A percentile compares a stretch with the other conserved stretches of the same genome.
phyloP scores from a whole-genome alignment of 2,113 vertebrate species.

The Phalacrocorax carbo region DNA sequence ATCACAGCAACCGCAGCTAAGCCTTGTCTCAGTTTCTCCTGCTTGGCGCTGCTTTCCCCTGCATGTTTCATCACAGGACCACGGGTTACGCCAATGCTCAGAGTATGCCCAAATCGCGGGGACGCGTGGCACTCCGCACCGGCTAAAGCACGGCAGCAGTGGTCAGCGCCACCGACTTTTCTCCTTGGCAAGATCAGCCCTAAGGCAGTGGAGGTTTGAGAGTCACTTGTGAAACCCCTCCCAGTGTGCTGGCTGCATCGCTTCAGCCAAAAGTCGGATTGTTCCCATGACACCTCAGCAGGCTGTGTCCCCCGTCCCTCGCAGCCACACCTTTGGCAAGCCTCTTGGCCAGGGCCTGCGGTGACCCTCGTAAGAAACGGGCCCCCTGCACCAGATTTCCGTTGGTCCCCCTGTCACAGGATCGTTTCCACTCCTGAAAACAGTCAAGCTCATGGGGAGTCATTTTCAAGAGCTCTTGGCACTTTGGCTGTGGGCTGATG shows the following conservation, averaged over 20 bases:
- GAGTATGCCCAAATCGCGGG: neutral
- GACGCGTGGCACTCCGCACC: neutral
- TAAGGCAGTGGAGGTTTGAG: neutral
- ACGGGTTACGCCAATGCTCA: neutral
- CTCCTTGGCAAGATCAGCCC: neutral
- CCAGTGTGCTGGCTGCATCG: neutral
- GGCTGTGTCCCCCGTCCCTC: too few species aligned
- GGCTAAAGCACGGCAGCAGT: neutral
- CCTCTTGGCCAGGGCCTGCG: neutral
- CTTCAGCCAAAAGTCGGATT: neutral
- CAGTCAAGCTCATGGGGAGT: neutral
- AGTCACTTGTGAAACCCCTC: neutral
- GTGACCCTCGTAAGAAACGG: neutral
- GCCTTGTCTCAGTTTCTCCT: neutral
- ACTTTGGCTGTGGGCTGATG: neutral
- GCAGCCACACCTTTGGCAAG: neutral
- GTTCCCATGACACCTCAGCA: fast-evolving
- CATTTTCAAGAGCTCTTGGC: neutral
- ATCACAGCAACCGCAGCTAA: neutral
- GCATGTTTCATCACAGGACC: neutral
- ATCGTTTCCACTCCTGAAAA: neutral
- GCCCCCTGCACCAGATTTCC: neutral
- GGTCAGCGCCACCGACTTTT: neutral
- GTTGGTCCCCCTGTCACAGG: neutral
- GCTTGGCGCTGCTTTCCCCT: neutral